These are phyloP conservation scores for Nymphalis urticae DNA, from an alignment of 2,888 invertebrate genomes.

Conservation along the genomic window DNA sequence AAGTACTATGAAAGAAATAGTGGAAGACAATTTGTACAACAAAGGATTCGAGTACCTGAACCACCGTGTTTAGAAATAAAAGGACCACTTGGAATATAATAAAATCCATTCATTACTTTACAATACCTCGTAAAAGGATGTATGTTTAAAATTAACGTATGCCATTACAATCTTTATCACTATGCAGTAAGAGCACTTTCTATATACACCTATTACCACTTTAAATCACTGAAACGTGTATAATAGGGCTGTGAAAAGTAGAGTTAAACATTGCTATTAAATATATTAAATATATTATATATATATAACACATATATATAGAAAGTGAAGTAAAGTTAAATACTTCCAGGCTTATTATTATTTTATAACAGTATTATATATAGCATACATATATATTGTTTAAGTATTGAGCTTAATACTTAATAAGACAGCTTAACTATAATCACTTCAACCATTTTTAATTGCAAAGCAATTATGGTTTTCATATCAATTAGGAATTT, in stretches of 20 bases:
- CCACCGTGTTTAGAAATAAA: conserved; percentile 16
- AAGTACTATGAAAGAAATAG: conserved; percentile 23
- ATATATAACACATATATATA: too few relatives aligned
- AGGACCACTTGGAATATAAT: conserved; percentile 17
- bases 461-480: too few relatives aligned
- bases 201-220: not conserved
- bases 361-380: too few relatives aligned
- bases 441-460: too few relatives aligned
- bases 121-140: conserved; percentile 7
- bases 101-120: conserved; percentile 15
- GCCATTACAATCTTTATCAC: conserved; percentile 1
- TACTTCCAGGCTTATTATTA: too few relatives aligned
- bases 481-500: too few relatives aligned
- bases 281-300: too few relatives aligned
- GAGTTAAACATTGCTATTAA: not conserved
- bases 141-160: conserved; percentile 2
- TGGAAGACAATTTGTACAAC: conserved; percentile 24
- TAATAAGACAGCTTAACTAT: too few relatives aligned
- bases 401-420: too few relatives aligned
- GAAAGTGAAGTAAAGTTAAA: too few relatives aligned
- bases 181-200: not conserved
- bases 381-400: too few relatives aligned
- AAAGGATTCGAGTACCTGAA: conserved; percentile 32
- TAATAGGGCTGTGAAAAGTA: not conserved
- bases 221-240: not conserved